Base-by-base conservation (phyloP, 35 echinoderm and acorn worm species). In the Antedon bifida region DNA sequence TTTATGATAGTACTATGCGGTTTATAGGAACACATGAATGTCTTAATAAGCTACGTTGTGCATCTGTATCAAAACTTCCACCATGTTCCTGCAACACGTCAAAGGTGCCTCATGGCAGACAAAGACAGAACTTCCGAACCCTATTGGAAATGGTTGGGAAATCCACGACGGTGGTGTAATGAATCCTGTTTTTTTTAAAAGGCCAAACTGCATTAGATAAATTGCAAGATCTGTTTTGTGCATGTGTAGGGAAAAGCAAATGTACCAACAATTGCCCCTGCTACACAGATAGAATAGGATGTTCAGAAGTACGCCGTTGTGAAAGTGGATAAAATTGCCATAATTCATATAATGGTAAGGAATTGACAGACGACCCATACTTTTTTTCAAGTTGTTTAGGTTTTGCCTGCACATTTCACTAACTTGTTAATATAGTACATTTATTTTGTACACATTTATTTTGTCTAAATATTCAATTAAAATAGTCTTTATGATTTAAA, bases 61-160 rank as follows among this genome's bases (percentile, higher is more conserved):
- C n/a, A n/a, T n/a, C n/a, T n/a, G 35, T 79, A 8, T 30, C 78
- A 2, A 79, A 35, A 35, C 78, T 79, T 79, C 78, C 78, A 34
- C 78, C 78, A 31, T 79, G 78, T 79, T 79, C 35, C 5, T 32
- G 21, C 78, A 79, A 34, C 78, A 32, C 34, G 78, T 79, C 21
- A 79, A 34, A 33, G 29, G 33, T 79, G 33, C 78, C 21, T 79
- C 78, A 32, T 34, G 78, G 78, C 19, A 14, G 16, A 7, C 78
- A 32, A 35, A 30, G 21, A 19, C 33, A 32, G 78, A 79, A 34
- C 39, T 81, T 4, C 34, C 79, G 7, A 81, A 39, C 14, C 34
- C 34, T 81, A 39, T 39, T 81, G 79, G 34, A 36, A 30, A 38
- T 81, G 79, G n/a, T n/a, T n/a, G n/a, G n/a, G n/a, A n/a, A n/a